Base-by-base conservation (phyloP, 2,797 vertebrate genomes). In the Dallia pectoralis region DNA sequence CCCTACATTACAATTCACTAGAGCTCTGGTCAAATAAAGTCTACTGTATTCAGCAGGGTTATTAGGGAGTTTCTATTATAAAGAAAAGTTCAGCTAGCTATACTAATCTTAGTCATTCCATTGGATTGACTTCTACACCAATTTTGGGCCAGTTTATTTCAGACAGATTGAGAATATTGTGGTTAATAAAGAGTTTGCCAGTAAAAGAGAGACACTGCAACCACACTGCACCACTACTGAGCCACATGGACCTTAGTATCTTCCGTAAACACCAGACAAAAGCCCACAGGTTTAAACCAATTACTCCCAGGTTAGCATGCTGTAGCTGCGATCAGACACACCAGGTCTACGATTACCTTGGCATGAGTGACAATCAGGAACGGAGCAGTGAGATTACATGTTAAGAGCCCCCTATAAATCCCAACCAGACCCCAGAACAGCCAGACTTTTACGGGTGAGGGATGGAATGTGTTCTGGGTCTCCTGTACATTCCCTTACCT, bases 401-500 rank as follows among this genome's bases (percentile, higher is more conserved):
- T 56, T 56, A 56, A 56, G 51, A 56, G 0, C 8, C 8, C n/a
- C 74, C 77, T 53, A 75, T 59, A 27, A 67, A 74, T 53, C 72
- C 69, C 77, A 53, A 30, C 74, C 51, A 65, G 81, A 86, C 87
- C 74, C 81, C 84, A 87, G 84, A 80, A 84, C 78, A 70, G 72
- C 18, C 51, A 40, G 73, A 67, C 73, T 79, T 70, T 75, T 78
- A 77, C 75, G 82, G 82, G 89, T 84, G 76, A 81, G 82, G 84
- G 80, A 64, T 72, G 79, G 87, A 87, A 80, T 83, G 76, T 86
- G 87, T 84, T 74, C 81, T 77, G 69, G 63, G 76, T 81, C 69
- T 86, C 83, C 84, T 72, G 78, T 84, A 78, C 84, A 89, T 88
- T 89, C 79, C 76, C 84, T 9, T 22, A 22, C n/a, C n/a, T 4